Base-by-base conservation (phyloP, 2,888 invertebrate species). In the Eilema caniola region DNA sequence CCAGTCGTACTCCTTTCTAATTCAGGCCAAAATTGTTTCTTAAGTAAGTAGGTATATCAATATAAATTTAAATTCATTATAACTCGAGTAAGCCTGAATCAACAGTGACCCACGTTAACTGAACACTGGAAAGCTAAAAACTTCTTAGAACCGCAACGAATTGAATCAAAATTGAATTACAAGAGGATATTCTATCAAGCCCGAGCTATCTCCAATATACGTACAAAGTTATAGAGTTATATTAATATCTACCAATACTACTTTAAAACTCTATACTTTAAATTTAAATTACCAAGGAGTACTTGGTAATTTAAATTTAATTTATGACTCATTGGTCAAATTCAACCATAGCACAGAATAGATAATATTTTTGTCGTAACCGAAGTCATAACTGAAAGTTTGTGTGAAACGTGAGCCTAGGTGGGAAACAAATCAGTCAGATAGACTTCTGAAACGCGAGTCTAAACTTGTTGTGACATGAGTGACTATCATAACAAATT, bases 151-250 rank as follows among this genome's bases (percentile, higher is more conserved):
- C 47, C 47, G 47, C 25, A 64, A n/a, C 28, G 53, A 64, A 64
- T 64, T 64, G 25, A 64, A 53, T 64, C 53, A n/a, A n/a, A 53
- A 64, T 64, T 64, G 14, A 53, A 64, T 64, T 64, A 53, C 14
- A 57, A 64, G 28, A 64, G 14, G 41, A 41, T 62, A 62, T 41
- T 12, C 24, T 62, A 62, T 25, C 5, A 53, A 28, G 28, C 28
- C 25, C 12, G 28, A 28, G 28, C 14, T 12, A 53, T 28, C 31
- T 41, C 41, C 3, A 23, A 5, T 25, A 41, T 25, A 16, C 24
- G 3, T 25, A 62, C 14, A 3, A 41, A 41, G 41, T 24, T 62
- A 20, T 41, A 20, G 3, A 41, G 24, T 11, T 25, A 62, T 62
- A 11, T 41, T n/a, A 53, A 24, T 24, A 41, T 20, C 16, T 62